These are phyloP conservation scores for Dione vanillae DNA, from an alignment of 2,888 invertebrate genomes.

Conservation along the genomic window DNA sequence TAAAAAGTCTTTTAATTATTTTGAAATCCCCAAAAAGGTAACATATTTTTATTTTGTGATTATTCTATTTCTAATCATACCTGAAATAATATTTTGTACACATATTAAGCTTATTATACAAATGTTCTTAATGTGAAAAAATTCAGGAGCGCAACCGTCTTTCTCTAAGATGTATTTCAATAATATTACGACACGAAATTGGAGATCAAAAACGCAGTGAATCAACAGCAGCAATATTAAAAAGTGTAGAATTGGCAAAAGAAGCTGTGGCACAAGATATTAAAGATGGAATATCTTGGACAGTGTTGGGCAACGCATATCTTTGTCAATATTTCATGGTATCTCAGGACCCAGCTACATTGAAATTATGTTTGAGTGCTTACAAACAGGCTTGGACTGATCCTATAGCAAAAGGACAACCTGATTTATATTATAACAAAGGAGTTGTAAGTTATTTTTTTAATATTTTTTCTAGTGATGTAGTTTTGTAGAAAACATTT, in stretches of 20 bases:
- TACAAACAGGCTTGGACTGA: conserved; percentile 91
- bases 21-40: too few species aligned
- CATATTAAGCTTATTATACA: too few species aligned
- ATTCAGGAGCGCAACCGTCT: conserved; percentile 88
- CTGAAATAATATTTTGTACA: too few species aligned
- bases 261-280: conserved; percentile 92
- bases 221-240: conserved; percentile 85
- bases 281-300: conserved; percentile 92
- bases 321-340: conserved; percentile 91
- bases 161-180: conserved; percentile 91
- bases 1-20: neutral
- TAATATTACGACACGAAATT: conserved; percentile 89
- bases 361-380: conserved; percentile 90
- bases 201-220: conserved; percentile 72
- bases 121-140: too few species aligned
- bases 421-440: conserved; percentile 93
- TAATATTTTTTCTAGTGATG: too few species aligned
- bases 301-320: conserved; percentile 93
- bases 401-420: conserved; percentile 87
- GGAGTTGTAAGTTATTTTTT: conserved; percentile 87
- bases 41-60: too few species aligned
- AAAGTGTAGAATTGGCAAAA: conserved; percentile 91
- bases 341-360: conserved; percentile 87
- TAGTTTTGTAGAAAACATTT: too few species aligned
- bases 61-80: too few species aligned